A percentile compares a stretch with the other conserved stretches of the same genome.
Evolutionary conservation across 2,113 vertebrate species (phyloP).

Genomic region (Percina caprodes): DNA sequence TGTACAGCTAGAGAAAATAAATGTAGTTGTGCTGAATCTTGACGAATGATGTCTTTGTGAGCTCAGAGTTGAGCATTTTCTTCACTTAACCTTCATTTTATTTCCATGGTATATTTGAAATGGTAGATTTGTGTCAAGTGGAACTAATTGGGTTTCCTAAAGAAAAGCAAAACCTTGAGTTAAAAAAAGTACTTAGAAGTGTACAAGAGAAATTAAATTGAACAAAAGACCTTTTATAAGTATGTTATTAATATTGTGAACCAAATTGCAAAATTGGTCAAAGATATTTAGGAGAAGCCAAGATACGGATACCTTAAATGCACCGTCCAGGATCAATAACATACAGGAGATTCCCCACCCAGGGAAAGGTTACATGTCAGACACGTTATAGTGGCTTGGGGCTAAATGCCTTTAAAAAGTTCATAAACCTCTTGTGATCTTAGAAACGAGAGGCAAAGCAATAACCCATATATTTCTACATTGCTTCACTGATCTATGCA

Average conservation of each 20-base stretch:
- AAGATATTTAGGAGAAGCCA: not conserved
- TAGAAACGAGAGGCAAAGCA: not conserved
- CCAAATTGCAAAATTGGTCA: not conserved
- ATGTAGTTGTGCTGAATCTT: conserved; percentile 2
- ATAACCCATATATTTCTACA: not conserved
- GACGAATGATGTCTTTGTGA: not conserved
- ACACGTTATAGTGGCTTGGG: not conserved
- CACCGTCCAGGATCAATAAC: not conserved
- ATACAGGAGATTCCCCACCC: not conserved
- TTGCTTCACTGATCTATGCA: conserved; percentile 9
- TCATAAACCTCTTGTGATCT: not conserved
- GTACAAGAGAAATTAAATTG: not conserved
- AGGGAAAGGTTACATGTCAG: not conserved
- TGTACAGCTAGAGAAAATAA: not conserved
- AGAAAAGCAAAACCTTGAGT: not conserved
- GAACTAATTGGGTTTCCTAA: not conserved
- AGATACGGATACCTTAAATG: too few relatives aligned
- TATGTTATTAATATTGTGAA: too few relatives aligned
- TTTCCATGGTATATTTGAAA: not conserved
- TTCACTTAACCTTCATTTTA: not conserved
- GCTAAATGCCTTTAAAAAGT: not conserved
- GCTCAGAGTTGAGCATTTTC: not conserved
- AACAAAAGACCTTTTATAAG: not conserved
- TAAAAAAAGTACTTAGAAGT: not conserved
- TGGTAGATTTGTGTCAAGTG: not conserved